Evolutionary conservation across 37 sponge, comb jelly and placozoan species (phyloP).

Genomic region (Hexactinellida sp.): DNA sequence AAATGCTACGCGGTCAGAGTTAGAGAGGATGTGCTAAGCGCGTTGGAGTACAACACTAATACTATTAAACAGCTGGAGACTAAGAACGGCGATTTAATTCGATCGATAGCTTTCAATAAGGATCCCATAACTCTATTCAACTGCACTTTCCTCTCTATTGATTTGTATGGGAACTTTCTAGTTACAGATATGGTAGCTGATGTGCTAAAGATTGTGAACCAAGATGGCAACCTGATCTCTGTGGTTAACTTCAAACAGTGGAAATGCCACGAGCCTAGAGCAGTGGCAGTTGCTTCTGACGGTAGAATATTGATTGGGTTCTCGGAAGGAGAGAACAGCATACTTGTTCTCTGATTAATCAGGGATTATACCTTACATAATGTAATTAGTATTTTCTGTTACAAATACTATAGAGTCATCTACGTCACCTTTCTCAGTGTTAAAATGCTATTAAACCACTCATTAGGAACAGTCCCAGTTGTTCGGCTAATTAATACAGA

Average conservation of each 20-base stretch:
- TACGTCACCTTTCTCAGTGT: too few species aligned
- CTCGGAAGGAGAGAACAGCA: neutral
- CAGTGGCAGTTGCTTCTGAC: neutral
- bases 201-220: neutral
- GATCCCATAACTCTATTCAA: neutral
- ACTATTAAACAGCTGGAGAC: neutral
- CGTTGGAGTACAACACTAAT: neutral
- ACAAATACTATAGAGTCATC: too few species aligned
- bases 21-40: neutral
- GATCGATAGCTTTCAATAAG: neutral
- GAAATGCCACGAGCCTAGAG: neutral
- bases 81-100: neutral
- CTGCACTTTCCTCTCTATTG: neutral
- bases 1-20: neutral
- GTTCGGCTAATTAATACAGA: too few species aligned
- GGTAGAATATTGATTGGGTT: neutral
- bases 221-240: neutral
- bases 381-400: too few species aligned
- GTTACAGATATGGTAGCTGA: conserved; percentile 10
- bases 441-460: too few species aligned
- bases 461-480: too few species aligned
- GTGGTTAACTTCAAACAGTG: neutral
- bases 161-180: neutral
- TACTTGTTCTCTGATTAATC: neutral
- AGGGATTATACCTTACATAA: too few species aligned